Base-by-base conservation (phyloP, 2,113 vertebrate genomes). In the Tragelaphus strepsiceros region DNA sequence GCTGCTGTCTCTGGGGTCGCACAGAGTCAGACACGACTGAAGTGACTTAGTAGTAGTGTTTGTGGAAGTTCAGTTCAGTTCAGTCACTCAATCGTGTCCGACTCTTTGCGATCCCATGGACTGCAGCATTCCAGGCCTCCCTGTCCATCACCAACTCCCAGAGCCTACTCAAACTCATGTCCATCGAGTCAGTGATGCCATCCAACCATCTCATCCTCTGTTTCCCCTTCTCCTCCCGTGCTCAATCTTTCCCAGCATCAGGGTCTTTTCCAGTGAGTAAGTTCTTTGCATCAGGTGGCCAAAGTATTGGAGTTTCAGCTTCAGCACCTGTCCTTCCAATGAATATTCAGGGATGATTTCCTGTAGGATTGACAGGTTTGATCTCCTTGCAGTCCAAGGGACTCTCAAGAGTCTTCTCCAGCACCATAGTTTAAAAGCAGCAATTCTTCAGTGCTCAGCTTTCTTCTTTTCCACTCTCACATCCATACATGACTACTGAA, bases 71-170 rank as follows among this genome's bases (percentile, higher is more conserved):
- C 64, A 71, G 17, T 32, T 62, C 61, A 62, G 28, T 71, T 71
- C 32, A 67, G 4, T 67, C n/a, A 21, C 64, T 71, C n/a, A 71
- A 10, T 71, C 2, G 0, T 71, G 67, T 71, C 67, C 1, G 19
- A 71, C n/a, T 71, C n/a, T 71, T 71, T 71, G n/a, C 0, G 1
- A 71, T n/a, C 10, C 19, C n/a, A 6, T 39, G 67, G 67, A 71
- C n/a, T 71, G n/a, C 35, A 71, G n/a, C 67, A 71, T 10, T 5
- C n/a, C 67, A 39, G 67, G 67, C 67, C n/a, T 39, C n/a, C 67
- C 67, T 71, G n/a, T 71, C n/a, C 0, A 1, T 71, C 67, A 71
- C n/a, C 67, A 39, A 39, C 10, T 39, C n/a, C 67, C 1, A 0
- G n/a, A 71, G 67, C n/a, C n/a, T 71, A 71, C 67, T 71, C 67